A percentile compares a stretch with the other conserved stretches of the same genome.
Conservation (phyloP, 2,888 invertebrate genomes). For the Cheilosia soror region DNA sequence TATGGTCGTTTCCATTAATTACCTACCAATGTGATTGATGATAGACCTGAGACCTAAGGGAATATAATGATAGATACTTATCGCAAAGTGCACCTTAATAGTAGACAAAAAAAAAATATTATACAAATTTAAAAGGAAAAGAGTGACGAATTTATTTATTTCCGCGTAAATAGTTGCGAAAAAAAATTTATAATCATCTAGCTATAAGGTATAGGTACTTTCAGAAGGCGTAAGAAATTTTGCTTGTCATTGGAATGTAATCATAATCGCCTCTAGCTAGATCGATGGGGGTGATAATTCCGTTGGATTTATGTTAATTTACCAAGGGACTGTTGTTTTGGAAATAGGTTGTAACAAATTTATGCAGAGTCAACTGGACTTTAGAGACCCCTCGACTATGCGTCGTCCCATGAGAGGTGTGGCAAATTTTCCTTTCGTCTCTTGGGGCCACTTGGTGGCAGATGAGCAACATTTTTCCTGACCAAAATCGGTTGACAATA, state of each 20-base stretch:
- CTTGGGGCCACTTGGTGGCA: too few species aligned
- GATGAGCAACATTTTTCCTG: too few species aligned
- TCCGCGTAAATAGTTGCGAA: too few species aligned
- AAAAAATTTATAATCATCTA: too few species aligned
- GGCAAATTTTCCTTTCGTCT: too few species aligned
- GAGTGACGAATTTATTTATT: too few species aligned
- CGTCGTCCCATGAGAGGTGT: too few species aligned
- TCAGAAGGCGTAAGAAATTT: background rate
- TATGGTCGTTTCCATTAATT: constrained; percentile 42
- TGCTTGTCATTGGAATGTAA: background rate
- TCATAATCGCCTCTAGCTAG: background rate
- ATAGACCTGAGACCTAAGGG: background rate
- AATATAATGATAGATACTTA: background rate
- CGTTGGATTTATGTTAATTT: background rate
- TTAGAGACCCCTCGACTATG: too few species aligned
- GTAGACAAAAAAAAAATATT: background rate
- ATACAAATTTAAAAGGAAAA: too few species aligned
- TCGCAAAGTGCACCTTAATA: background rate
- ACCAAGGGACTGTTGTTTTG: background rate
- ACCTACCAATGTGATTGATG: constrained; percentile 18
- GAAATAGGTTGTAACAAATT: background rate
- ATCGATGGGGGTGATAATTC: background rate
- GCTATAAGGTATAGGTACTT: background rate
- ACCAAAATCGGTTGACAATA: too few species aligned
- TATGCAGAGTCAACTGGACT: too few species aligned